Base-by-base conservation (phyloP, 2,797 vertebrate genomes). In the Euthynnus affinis region DNA sequence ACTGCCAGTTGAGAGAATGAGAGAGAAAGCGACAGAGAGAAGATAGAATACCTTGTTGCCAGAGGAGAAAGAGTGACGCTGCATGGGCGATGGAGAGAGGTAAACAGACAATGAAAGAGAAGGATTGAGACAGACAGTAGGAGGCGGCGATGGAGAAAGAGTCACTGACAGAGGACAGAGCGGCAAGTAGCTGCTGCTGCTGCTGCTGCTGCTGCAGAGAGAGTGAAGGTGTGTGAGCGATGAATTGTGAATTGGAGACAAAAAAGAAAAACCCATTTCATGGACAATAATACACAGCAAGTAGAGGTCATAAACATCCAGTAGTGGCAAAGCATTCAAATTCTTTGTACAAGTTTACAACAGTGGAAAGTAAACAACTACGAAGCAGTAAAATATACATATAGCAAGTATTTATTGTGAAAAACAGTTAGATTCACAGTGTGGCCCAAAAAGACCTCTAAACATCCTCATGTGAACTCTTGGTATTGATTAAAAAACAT, bases 71-170 rank as follows among this genome's bases (percentile, higher is more conserved):
- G 85, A 92, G 73, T 72, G 90, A 91, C 89, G 89, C 84, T 80
- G 89, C 72, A 88, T 64, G 84, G 85, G 83, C 63, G 61, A 91
- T 65, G 78, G 88, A 90, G 88, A 84, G 86, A 89, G 80, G 89
- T 86, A 92, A 90, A 91, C 86, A 89, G 85, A 92, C 88, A 92
- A 92, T 91, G 91, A 90, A 90, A 91, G 81, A 88, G 87, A 88
- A 73, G 82, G 88, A 91, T 84, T 61, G 84, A 91, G 87, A 89
- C 46, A 65, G 80, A 87, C 71, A 44, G 58, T 17, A 42, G 69
- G 63, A 72, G 71, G 75, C 44, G 57, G 66, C 64, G 76, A 90
- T 70, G 73, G 83, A 76, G 78, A 83, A 76, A 86, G 82, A 89
- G 76, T 87, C 88, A 86, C 83, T 88, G 87, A 88, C 82, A 80